Conservation (phyloP, 64 coral and sea anemone species). For the Anthopleura sola region DNA sequence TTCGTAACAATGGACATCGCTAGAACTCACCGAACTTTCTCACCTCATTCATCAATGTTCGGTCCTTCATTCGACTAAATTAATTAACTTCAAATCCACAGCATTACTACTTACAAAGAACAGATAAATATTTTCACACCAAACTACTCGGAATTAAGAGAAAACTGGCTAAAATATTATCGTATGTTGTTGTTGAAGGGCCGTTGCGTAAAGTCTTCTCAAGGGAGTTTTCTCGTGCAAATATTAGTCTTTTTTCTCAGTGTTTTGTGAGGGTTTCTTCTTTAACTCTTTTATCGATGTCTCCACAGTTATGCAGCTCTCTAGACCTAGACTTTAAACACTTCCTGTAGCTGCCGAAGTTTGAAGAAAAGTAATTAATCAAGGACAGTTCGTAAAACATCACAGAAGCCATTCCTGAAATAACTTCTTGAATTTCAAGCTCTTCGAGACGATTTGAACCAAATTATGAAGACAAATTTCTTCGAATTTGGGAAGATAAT, state of each 20-base stretch:
- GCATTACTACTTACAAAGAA: not conserved
- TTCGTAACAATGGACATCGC: not conserved
- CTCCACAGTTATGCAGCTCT: conserved; percentile 8
- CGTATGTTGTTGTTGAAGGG: not conserved
- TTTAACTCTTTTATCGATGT: not conserved
- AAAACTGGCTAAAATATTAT: not conserved
- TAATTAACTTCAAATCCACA: not conserved
- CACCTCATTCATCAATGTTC: not conserved
- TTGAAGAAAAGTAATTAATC: not conserved
- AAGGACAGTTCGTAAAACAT: not conserved
- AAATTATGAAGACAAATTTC: not conserved
- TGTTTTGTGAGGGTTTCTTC: not conserved
- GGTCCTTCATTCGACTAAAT: not conserved
- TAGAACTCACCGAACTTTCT: not conserved
- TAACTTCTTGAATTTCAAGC: conserved; percentile 25
- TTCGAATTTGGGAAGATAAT: not conserved
- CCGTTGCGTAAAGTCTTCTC: not conserved
- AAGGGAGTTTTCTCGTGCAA: not conserved
- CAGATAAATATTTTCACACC: not conserved
- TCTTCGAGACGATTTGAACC: not conserved
- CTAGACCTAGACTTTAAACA: conserved; percentile 3
- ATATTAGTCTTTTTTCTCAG: not conserved
- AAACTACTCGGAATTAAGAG: not conserved
- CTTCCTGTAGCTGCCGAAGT: not conserved
- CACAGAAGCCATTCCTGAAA: conserved; percentile 16